Evolutionary conservation across 2,113 vertebrate genomes (phyloP).

Genomic region (Blennius ocellaris): DNA sequence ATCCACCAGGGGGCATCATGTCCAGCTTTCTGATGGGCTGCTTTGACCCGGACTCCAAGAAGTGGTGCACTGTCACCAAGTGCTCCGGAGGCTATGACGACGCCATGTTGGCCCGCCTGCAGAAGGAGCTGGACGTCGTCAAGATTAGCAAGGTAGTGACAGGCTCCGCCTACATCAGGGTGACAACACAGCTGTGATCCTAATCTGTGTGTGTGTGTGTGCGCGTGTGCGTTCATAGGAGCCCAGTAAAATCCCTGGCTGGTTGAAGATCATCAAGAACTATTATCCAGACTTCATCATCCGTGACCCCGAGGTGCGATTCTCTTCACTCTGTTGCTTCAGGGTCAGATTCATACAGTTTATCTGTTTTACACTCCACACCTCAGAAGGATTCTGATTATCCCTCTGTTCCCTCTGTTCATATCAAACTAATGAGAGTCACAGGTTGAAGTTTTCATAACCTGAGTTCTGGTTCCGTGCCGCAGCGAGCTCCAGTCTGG

Average conservation of each 20-base stretch:
- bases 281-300: slow-evolving; percentile 98
- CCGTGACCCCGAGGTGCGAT: slow-evolving; percentile 91
- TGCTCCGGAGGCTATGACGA: slow-evolving; percentile 96
- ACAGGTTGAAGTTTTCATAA: background rate
- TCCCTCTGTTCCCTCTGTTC: too few relatives aligned
- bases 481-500: slow-evolving; percentile 93
- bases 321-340: background rate
- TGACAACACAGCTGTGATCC: background rate
- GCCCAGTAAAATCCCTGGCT: slow-evolving; percentile 93
- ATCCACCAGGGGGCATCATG: slow-evolving; percentile 94
- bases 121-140: slow-evolving; percentile 95
- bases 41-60: slow-evolving; percentile 90
- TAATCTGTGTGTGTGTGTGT: slow-evolving; percentile 61
- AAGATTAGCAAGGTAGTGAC: slow-evolving; percentile 96
- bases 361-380: background rate
- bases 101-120: slow-evolving; percentile 91
- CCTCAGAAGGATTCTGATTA: too few relatives aligned
- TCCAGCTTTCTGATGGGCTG: slow-evolving; percentile 99
- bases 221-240: slow-evolving; percentile 85
- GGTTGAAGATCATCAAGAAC: slow-evolving; percentile 98
- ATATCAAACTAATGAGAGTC: too few relatives aligned
- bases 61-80: slow-evolving; percentile 99
- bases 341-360: background rate
- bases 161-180: slow-evolving; percentile 5
- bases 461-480: background rate